Evolutionary conservation across 1,140 invertebrate genomes (phyloP), one percentile per base, ranked within the genome.

Genomic region (Aphelinus certus): DNA sequence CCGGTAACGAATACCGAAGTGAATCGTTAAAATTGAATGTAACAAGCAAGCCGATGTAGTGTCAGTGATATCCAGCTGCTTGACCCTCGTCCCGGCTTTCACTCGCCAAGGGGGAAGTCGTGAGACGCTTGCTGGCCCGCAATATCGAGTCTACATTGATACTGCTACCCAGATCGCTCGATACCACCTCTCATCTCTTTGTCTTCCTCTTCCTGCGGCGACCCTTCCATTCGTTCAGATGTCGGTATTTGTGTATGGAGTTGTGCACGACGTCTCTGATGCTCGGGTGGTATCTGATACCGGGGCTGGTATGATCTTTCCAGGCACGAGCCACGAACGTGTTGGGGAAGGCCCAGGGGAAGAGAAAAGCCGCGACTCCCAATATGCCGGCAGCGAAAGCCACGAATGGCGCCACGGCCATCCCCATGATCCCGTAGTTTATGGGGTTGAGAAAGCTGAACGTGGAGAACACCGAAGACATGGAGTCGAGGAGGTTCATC

Each of bases 371-470:
- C 0, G 82, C 82, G 0, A 87, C 76, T 3, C 87, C 86, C 3
- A 88, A 64, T 6, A 87, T 48, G 0, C 86, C 85, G n/a, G 86
- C 87, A 0, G 86, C 86, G 9, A 87, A 80, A 2, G 86, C 86
- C 2, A 85, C 84, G 48, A 87, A 87, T 1, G 86, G 87, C 0
- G 87, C 85, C 2, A 85, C 81, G 3, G 85, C 80, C 48, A 88
- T 64, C 46, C 86, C 85, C 67, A 87, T 84, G 45, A 88, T 79
- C 0, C 86, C 81, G 49, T 88, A 88, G 77, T 86, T 84, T 10
- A 88, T 57, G 1, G 87, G 87, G 79, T 86, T 87, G 1, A 88
- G 55, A 9, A 84, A 82, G 0, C 81, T 83, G n/a, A 87, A 83
- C 3, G 83, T 85, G 1, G 82, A 74, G 61, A 86, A 85, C 1